These are phyloP conservation scores for Sminthopsis crassicaudata DNA, from an alignment of 2,113 vertebrate genomes.

Conservation along the genomic window DNA sequence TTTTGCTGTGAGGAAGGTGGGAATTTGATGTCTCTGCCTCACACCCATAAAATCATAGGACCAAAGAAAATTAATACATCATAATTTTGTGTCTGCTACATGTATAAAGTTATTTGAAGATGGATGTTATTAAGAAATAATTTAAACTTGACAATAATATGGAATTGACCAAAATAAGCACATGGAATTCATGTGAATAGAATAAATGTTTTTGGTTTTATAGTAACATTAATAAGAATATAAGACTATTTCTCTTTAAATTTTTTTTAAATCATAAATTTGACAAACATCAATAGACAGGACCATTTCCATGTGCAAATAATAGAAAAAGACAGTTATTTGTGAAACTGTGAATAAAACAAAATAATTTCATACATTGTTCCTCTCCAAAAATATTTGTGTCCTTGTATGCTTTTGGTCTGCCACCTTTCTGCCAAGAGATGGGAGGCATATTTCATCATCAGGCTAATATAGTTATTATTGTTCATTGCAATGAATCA, in stretches of 20 bases:
- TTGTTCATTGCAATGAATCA: too few relatives aligned
- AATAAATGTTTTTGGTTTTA: background rate
- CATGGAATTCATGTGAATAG: background rate
- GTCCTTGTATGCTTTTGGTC: too few relatives aligned
- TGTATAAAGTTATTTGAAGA: background rate
- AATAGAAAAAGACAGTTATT: background rate
- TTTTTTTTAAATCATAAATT: background rate
- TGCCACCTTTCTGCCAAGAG: too few relatives aligned
- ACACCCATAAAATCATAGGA: background rate
- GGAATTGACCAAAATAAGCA: constrained; percentile 10
- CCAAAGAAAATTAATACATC: background rate
- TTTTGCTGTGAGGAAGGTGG: background rate
- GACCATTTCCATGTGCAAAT: background rate
- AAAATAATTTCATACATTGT: too few relatives aligned
- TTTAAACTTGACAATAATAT: constrained; percentile 20
- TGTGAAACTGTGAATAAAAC: background rate
- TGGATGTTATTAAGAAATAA: constrained; percentile 10
- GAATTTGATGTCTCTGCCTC: background rate
- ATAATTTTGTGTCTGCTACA: background rate
- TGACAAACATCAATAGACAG: background rate
- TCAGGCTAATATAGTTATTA: too few relatives aligned
- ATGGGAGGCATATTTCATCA: too few relatives aligned
- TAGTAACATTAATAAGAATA: background rate
- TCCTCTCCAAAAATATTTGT: too few relatives aligned
- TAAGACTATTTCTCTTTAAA: background rate